These are phyloP conservation scores for Apostichopus leukothele DNA, from an alignment of 53 echinoderm and acorn worm genomes.

Conservation along the genomic window DNA sequence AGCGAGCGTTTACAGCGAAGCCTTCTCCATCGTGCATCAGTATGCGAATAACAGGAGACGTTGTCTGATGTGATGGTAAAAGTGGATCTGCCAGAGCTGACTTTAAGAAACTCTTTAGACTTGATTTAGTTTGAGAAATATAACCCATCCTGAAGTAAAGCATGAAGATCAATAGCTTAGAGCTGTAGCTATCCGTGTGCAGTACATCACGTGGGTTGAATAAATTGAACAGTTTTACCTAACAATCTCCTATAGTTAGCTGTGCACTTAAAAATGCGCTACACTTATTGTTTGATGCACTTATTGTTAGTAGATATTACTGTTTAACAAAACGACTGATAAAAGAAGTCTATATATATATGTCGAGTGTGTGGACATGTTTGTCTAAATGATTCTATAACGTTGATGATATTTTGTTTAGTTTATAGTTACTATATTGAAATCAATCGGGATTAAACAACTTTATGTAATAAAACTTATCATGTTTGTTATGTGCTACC, in stretches of 20 bases:
- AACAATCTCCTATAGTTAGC: background rate
- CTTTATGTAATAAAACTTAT: background rate
- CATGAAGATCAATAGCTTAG: background rate
- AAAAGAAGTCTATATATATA: background rate
- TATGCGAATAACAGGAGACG: background rate
- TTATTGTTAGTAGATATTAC: background rate
- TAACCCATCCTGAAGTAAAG: background rate
- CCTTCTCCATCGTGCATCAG: constrained; percentile 45
- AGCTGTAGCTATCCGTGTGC: background rate
- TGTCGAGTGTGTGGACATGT: background rate
- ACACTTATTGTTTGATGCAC: background rate
- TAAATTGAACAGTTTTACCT: too few species aligned
- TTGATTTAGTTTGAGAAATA: background rate
- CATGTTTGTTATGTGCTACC: background rate
- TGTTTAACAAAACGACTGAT: constrained; percentile 28
- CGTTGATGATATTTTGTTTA: background rate
- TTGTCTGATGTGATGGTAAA: constrained; percentile 46
- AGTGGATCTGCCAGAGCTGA: constrained; percentile 3
- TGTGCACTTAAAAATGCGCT: background rate
- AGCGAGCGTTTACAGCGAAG: constrained; percentile 30
- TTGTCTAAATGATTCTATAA: too few species aligned
- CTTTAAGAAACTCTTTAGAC: background rate
- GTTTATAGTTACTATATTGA: background rate
- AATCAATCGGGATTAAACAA: constrained; percentile 46
- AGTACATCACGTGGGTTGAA: background rate